Base-by-base conservation (phyloP, 92 coral and sea anemone genomes). In the Phenganax stokvisi region DNA sequence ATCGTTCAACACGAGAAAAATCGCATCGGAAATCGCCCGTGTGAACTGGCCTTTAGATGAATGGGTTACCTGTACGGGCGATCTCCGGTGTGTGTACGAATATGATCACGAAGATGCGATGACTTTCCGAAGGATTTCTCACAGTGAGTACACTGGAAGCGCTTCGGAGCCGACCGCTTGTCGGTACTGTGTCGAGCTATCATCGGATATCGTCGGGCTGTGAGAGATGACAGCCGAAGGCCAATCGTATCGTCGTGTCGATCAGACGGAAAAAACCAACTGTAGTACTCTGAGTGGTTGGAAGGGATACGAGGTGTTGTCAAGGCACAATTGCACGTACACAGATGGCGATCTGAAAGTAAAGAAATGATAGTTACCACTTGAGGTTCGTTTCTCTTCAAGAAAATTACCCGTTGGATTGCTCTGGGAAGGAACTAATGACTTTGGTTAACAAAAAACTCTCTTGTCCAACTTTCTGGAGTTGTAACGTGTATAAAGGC, bases 51-150 rank as follows among this genome's bases (percentile, higher is more conserved):
- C 47, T 5, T 37, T 37, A 37, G 47, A 37, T 37, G 47, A 37
- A 37, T 37, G 5, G 47, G 2, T 37, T 37, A 37, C 47, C 47
- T 92, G 67, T 92, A 96, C 30, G 99, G 99, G 27, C 99, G 90
- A 77, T 92, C 97, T 6, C 99, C 99, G 10, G 99, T 96, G 71
- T 96, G 99, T 7, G 99, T 96, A 71, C 99, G 91, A 76, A 96
- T 96, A 83, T 96, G 99, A 74, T 96, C 99, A 28, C 99, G 97
- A 81, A 96, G 93, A 77, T 96, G 99, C 66, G 99, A 96, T 6
- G 99, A 96, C 82, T 96, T 96, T 2, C 99, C 99, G 77, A 96
- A 96, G 29, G 99, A 96, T 57, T 96, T 96, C 54, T 96, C 99
- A 84, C 99, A 96, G 71, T 96, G 99, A 86, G 91, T 86, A 66